These are phyloP conservation scores for Equus quagga DNA, from an alignment of 2,113 vertebrate genomes.

Conservation along the genomic window DNA sequence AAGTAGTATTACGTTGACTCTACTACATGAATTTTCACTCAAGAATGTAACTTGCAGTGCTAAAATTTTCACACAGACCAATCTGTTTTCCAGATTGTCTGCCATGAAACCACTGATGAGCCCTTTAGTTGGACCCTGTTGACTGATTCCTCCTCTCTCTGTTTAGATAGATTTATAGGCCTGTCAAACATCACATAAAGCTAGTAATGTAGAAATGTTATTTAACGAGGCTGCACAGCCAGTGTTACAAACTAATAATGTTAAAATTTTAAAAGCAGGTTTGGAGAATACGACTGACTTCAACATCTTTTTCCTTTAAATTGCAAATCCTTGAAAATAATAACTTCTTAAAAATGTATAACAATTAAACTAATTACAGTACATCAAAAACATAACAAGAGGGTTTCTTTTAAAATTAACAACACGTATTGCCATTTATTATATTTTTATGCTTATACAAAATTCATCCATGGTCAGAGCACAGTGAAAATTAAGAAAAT, in stretches of 20 bases:
- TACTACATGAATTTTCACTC: not conserved
- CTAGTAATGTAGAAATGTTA: not conserved
- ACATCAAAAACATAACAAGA: not conserved
- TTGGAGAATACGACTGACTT: not conserved
- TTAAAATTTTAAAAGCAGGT: not conserved
- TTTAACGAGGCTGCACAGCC: not conserved
- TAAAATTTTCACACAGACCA: conserved; percentile 14
- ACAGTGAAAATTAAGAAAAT: not conserved
- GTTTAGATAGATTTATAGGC: conserved; percentile 29
- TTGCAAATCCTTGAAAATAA: conserved; percentile 11
- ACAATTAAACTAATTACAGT: not conserved
- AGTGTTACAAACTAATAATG: not conserved
- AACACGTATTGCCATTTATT: not conserved
- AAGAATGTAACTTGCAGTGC: not conserved
- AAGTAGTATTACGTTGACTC: not conserved
- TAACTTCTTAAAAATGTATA: not conserved
- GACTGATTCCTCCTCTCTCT: not conserved
- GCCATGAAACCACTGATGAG: conserved; percentile 29
- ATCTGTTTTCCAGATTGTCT: not conserved
- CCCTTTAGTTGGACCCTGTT: not conserved
- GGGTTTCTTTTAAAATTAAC: conserved; percentile 4
- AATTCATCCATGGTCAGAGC: not conserved
- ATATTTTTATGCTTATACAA: not conserved
- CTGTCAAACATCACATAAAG: conserved; percentile 27
- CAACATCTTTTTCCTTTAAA: not conserved